Evolutionary conservation across 1,140 invertebrate genomes (phyloP), one percentile per base, ranked within the genome.

Genomic region (Bombus cullumanus): DNA sequence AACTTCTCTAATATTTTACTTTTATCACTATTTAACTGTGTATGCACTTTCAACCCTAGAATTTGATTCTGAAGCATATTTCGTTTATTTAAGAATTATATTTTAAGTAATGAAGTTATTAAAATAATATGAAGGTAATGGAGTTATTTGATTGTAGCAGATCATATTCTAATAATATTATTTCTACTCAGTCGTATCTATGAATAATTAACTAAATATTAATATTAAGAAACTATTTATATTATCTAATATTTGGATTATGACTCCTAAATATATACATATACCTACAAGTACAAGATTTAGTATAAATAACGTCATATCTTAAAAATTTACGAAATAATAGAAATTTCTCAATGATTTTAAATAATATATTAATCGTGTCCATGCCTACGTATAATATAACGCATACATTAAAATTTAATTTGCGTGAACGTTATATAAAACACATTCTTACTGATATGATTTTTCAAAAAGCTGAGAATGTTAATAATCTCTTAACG

Each of bases 401-500:
- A 47, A 75, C 18, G 25, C 13, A 37, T 57, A 57, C 12, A 12
- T 28, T 25, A 25, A 37, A 75, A 75, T 59, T 57, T 28, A n/a
- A 75, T 53, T 59, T 59, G 3, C 28, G 53, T 15, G 3, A 31
- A 28, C 28, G 34, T 77, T 12, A 59, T 41, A 10, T 62, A 28
- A 25, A 68, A 68, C 39, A 31, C 41, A 47, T 53, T 68, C 25
- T 28, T 68, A 34, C 28, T 12, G 31, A 39, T n/a, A 68, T 13
- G 12, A 80, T 69, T 31, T 28, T 53, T 80, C 64, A 37, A 69
- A n/a, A 28, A 43, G 34, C 53, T 43, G 37, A 15, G 12, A 37
- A 69, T 80, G 25, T 69, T 53, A 80, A 68, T 13, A 41, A 68
- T 79, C n/a, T 31, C 25, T 39, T 81, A 81, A 31, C 28, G 37